Conservation (phyloP, 2,888 invertebrate genomes). For the Apodemia zela region DNA sequence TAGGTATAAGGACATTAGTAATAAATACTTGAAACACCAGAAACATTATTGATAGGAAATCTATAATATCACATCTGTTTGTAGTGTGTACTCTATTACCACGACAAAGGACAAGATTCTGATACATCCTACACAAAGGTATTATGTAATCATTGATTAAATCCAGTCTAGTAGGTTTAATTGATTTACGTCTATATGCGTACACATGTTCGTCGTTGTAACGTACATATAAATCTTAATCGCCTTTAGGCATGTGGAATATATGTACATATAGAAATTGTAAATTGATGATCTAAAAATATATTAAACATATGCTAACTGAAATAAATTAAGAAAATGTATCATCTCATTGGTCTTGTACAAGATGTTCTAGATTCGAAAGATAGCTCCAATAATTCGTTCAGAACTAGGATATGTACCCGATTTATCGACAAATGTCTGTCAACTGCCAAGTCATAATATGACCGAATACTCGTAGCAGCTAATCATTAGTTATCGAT, state of each 20-base stretch:
- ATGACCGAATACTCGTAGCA: no score
- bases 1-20: not conserved
- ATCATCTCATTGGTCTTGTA: no score
- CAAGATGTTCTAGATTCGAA: no score
- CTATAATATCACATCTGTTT: not conserved
- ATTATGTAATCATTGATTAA: slow-evolving; percentile 22
- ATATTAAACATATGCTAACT: no score
- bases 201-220: not conserved
- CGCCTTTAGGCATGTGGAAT: not conserved
- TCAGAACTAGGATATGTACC: no score
- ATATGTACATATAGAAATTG: not conserved
- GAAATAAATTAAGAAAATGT: no score
- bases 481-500: no score
- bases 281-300: not conserved
- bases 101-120: not conserved
- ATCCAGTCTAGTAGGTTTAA: slow-evolving; percentile 22
- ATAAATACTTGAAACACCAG: not conserved
- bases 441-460: no score
- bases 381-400: no score
- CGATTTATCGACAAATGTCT: no score
- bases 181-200: slow-evolving; percentile 19
- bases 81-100: slow-evolving; percentile 2
- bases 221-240: slow-evolving; percentile 5
- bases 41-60: slow-evolving; percentile 1
- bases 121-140: slow-evolving; percentile 4